A percentile compares a stretch with the other conserved stretches of the same genome.
Evolutionary conservation across 1,140 invertebrate species (phyloP).

Genomic region (Danaus plexippus): DNA sequence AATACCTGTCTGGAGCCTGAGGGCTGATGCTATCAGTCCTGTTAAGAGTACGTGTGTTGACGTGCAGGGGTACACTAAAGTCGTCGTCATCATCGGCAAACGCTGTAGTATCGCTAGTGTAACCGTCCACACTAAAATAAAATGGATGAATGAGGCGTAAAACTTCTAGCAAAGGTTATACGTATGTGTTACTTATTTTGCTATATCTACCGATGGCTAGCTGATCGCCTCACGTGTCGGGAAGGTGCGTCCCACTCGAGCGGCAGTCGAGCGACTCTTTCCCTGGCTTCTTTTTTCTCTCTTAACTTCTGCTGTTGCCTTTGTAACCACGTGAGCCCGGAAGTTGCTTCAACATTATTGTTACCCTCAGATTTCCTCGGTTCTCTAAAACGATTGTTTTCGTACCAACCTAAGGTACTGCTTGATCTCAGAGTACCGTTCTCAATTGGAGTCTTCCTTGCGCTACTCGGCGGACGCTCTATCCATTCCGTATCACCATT

Average conservation of each 20-base stretch:
- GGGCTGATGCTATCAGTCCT: conserved; percentile 58
- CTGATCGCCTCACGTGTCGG: conserved; percentile 60
- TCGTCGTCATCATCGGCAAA: conserved; percentile 81
- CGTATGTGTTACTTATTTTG: background rate
- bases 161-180: too few relatives aligned
- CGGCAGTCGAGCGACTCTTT: conserved; percentile 79
- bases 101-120: conserved; percentile 83
- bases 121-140: conserved; percentile 74
- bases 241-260: conserved; percentile 73
- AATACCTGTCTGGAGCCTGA: conserved; percentile 62
- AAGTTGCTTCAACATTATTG: conserved; percentile 35
- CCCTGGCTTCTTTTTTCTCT: conserved; percentile 76
- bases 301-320: conserved; percentile 84
- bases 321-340: conserved; percentile 81
- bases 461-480: conserved; percentile 43
- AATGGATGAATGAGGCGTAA: background rate
- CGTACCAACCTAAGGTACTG: conserved; percentile 54
- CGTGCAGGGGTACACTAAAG: conserved; percentile 77
- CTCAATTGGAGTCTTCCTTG: conserved; percentile 42
- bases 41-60: conserved; percentile 71
- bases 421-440: conserved; percentile 56
- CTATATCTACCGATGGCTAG: conserved; percentile 58
- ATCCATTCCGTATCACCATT: conserved; percentile 60
- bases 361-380: conserved; percentile 49
- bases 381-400: conserved; percentile 40